Base-by-base conservation (phyloP, 2,888 invertebrate species). In the Brachynemurus nebulosus region DNA sequence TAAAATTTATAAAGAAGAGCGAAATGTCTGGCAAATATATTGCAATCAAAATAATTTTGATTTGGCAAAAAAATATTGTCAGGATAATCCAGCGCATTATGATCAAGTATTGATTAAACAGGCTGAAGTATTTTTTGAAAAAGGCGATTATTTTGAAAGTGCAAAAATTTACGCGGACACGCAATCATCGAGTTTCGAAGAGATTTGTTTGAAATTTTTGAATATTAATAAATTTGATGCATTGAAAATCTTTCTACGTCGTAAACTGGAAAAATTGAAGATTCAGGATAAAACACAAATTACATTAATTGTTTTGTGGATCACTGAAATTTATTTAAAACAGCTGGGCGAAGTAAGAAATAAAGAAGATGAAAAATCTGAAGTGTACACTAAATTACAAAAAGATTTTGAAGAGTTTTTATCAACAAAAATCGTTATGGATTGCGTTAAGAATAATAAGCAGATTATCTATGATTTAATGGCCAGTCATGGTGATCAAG, bases 281-380 rank as follows among this genome's bases (percentile, higher is more conserved):
- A 65, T 72, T 2, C 76, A 78, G 53, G 90, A 93, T 51, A 83
- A 82, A 57, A 88, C 92, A 0, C 85, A 92, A 56, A 79, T 86
- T 40, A 91, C 93, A 0, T 88, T 95, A 78, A 72, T 98, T 27
- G 86, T 95, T 0, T 76, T 93, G 44, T 98, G 97, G 96, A 74
- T 96, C 52, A 78, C 91, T 0, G 97, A 98, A 63, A 68, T 98
- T 21, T 93, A 85, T 62, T 69, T 96, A 50, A 86, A 85, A 44
- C 85, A 92, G 63, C 70, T 97, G 45, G 40, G 40, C 8, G 12
- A 77, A 36, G 66, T 88, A 38, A 64, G 78, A 2, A 67, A 74
- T 7, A 64, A 66, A 19, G 60, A 57, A 3, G 50, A 60, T 39
- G 62, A 62, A 42, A 58, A 61, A 44, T 57, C 54, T n/a, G 51